Base-by-base conservation (phyloP, 2,113 vertebrate species). In the Lethenteron camtschaticum region DNA sequence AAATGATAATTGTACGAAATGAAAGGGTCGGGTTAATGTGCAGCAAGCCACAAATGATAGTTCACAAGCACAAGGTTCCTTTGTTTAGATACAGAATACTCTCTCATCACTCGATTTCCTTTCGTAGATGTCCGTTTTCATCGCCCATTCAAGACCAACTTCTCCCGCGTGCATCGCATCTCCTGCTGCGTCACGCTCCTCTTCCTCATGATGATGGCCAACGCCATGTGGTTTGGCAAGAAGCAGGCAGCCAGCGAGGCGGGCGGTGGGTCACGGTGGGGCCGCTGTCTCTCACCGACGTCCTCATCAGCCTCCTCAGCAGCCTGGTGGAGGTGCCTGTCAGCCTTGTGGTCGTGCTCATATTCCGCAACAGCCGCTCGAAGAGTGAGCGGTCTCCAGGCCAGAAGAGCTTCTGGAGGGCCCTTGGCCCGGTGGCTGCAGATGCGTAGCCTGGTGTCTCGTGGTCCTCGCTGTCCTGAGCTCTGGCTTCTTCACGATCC, bases 151-250 rank as follows among this genome's bases (percentile, higher is more conserved):
- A 66, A 66, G 63, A 66, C 9, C 20, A 11, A 66, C 11, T 66
- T 66, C 10, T 16, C 63, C n/a, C n/a, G 63, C 9, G n/a, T 66
- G 63, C 63, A 66, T 10, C 63, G 63, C 63, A n/a, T 66, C 20
- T n/a, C n/a, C 2, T 66, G 63, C 63, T 66, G 63, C 10, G 24
- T 20, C 63, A 66, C 63, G n/a, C 63, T 66, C 63, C n/a, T 66
- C 20, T 66, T 66, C 63, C 63, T 66, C n/a, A 66, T 66, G 63
- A 66, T 66, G 63, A 66, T 66, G 10, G 24, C 63, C 63, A 66
- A 66, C 10, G 63, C 63, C n/a, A 66, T 66, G 63, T 66, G 63
- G 63, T 66, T 66, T 2, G 41, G 41, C 1, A 41, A 41, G 41
- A 41, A 41, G 41, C 41, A 41, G 41, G 41, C 41, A 41, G 41